These are phyloP conservation scores for Agrilus planipennis DNA, from an alignment of 1,140 invertebrate species.

Conservation along the genomic window DNA sequence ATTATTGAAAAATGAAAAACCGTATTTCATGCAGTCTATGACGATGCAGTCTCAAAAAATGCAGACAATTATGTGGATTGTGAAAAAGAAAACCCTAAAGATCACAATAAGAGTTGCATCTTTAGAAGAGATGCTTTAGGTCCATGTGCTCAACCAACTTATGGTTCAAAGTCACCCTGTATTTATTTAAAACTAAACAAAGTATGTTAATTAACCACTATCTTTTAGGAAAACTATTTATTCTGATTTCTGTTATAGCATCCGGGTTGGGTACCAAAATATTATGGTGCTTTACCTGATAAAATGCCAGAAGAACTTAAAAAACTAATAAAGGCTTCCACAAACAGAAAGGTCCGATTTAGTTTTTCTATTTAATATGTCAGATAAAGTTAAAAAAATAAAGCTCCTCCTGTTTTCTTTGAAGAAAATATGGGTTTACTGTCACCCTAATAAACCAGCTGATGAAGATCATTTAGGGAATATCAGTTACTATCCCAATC, in stretches of 20 bases:
- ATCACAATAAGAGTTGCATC: neutral
- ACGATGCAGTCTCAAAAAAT: neutral
- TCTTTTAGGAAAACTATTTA: neutral
- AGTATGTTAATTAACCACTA: neutral
- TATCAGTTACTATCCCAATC: slow-evolving; percentile 4
- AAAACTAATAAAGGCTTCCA: neutral
- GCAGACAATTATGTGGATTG: slow-evolving; percentile 5
- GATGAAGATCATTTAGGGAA: slow-evolving; percentile 10
- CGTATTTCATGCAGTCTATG: slow-evolving; percentile 9
- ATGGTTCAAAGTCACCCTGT: slow-evolving; percentile 6
- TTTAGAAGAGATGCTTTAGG: slow-evolving; percentile 7
- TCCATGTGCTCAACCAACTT: slow-evolving; percentile 5
- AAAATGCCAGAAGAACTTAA: neutral
- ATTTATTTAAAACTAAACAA: slow-evolving; percentile 11
- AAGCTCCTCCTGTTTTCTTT: too few species aligned
- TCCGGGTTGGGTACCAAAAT: neutral
- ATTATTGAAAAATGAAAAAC: too few species aligned
- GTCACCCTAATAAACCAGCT: slow-evolving; percentile 1
- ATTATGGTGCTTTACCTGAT: neutral
- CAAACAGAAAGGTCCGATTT: too few species aligned
- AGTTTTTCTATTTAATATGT: neutral
- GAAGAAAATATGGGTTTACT: slow-evolving; percentile 4
- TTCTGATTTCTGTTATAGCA: neutral
- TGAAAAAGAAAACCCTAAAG: neutral
- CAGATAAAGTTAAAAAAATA: too few species aligned